Conservation (phyloP, 2,888 invertebrate genomes). For the Erannis defoliaria region DNA sequence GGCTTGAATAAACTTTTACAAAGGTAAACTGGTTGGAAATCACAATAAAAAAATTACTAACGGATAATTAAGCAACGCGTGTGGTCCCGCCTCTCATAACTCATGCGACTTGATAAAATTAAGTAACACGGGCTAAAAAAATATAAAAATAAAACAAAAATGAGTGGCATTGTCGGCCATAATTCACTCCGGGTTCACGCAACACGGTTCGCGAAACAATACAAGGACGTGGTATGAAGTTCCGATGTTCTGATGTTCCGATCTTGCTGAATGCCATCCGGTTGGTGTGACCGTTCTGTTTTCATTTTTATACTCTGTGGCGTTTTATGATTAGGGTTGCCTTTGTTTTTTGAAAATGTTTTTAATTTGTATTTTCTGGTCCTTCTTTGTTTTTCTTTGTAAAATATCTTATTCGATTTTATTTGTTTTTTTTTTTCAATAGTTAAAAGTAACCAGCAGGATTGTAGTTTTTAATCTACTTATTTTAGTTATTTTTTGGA, state of each 20-base stretch:
- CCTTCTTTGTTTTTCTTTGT: background rate
- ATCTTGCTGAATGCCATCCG: conserved; percentile 30
- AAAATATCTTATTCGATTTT: background rate
- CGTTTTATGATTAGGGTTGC: conserved; percentile 26
- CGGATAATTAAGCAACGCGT: conserved; percentile 81
- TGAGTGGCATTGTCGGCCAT: conserved; percentile 81
- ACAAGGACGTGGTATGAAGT: conserved; percentile 76
- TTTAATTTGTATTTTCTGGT: no score
- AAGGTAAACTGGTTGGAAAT: conserved; percentile 33
- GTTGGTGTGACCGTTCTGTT: conserved; percentile 28
- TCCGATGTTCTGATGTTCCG: conserved; percentile 35
- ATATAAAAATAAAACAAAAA: conserved; percentile 80
- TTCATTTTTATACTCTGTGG: conserved; percentile 36
- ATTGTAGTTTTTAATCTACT: no score
- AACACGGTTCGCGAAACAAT: conserved; percentile 83
- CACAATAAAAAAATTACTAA: conserved; percentile 57
- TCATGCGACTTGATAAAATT: conserved; percentile 86
- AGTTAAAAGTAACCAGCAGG: no score
- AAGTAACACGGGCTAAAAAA: conserved; percentile 83
- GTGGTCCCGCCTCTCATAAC: conserved; percentile 84
- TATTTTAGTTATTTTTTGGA: no score
- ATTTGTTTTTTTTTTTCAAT: background rate
- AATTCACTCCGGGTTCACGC: conserved; percentile 84
- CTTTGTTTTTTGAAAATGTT: conserved; percentile 1
- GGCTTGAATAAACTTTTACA: conserved; percentile 36